A percentile compares a stretch with the other conserved stretches of the same genome.
Evolutionary conservation across 2,888 invertebrate genomes (phyloP).

Genomic region (Nezara viridula): DNA sequence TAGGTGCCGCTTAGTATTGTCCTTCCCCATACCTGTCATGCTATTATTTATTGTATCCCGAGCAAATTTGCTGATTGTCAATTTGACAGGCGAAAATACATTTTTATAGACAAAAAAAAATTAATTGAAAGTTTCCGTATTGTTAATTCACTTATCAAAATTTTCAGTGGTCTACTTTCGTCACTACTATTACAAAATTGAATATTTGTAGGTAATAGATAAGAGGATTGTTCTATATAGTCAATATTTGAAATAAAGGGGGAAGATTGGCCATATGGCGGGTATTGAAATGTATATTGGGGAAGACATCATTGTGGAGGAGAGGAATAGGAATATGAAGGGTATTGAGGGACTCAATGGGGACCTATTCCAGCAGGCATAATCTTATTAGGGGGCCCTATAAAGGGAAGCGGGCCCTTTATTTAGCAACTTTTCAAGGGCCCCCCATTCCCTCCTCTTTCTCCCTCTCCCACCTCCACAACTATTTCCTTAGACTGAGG

Average conservation of each 20-base stretch:
- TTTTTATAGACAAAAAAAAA: too few species aligned
- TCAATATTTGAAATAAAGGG: constrained; percentile 19
- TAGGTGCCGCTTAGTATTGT: too few species aligned
- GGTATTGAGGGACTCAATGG: background rate
- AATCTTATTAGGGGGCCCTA: constrained; percentile 20
- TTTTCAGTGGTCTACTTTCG: too few species aligned
- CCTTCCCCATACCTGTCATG: too few species aligned
- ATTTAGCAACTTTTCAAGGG: constrained; percentile 34
- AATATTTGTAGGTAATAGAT: background rate
- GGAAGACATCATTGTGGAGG: background rate
- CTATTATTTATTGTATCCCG: too few species aligned
- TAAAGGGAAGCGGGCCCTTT: constrained; percentile 18
- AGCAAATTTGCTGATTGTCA: too few species aligned
- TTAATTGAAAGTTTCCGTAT: too few species aligned
- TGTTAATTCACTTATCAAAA: too few species aligned
- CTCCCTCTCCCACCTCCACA: background rate
- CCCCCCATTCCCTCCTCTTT: background rate
- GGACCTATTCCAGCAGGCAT: background rate
- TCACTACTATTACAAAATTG: background rate
- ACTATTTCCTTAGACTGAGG: constrained; percentile 4
- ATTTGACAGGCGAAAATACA: too few species aligned
- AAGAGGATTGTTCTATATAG: background rate
- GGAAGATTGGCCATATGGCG: background rate
- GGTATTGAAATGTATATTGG: constrained; percentile 22
- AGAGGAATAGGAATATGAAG: constrained; percentile 24